Evolutionary conservation across 2,888 invertebrate genomes (phyloP).

Genomic region (Temnothorax rugatulus): DNA sequence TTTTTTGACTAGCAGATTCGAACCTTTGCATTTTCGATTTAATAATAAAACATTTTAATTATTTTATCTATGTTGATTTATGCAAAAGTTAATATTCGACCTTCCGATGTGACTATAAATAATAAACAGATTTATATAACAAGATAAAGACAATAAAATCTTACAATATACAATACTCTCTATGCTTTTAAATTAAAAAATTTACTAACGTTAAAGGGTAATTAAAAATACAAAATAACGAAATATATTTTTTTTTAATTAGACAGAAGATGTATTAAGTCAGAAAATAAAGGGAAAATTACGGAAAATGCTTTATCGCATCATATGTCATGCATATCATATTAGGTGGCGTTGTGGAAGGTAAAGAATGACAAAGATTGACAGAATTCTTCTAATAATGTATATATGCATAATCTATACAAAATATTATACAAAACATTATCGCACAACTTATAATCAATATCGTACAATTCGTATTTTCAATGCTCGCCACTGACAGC

Average conservation of each 20-base stretch:
- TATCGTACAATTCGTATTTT: conserved; percentile 49
- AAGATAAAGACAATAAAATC: not conserved
- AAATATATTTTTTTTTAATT: not conserved
- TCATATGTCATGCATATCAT: not conserved
- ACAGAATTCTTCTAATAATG: conserved; percentile 21
- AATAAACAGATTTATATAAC: not conserved
- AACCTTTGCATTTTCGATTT: not conserved
- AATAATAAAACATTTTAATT: not conserved
- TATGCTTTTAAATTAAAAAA: not conserved
- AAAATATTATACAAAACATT: conserved; percentile 66
- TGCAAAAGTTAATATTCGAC: not conserved
- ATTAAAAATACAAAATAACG: not conserved
- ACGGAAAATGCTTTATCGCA: not conserved
- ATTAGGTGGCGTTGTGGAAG: not conserved
- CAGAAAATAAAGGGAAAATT: not conserved
- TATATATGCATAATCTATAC: conserved; percentile 57
- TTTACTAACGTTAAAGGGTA: not conserved
- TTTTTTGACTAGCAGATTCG: not conserved
- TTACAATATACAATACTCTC: not conserved
- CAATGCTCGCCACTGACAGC: conserved; percentile 21
- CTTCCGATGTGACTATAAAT: not conserved
- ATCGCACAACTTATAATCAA: conserved; percentile 57
- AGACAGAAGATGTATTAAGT: not conserved
- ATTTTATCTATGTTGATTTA: not conserved
- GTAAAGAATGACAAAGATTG: not conserved